These are phyloP conservation scores for Epirrita christyi DNA, from an alignment of 2,888 invertebrate species.

Conservation along the genomic window DNA sequence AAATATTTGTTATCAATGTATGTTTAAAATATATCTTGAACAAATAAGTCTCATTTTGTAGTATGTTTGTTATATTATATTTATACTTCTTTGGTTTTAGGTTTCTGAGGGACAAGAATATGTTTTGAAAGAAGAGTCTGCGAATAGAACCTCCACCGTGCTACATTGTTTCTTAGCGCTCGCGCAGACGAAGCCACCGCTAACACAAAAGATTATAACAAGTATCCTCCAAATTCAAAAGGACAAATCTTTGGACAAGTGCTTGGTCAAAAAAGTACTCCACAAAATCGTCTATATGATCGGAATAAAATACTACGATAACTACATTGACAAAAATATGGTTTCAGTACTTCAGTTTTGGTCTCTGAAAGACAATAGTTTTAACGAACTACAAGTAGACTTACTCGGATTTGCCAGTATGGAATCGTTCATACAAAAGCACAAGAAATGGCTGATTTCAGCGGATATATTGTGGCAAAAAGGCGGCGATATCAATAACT, in stretches of 20 bases:
- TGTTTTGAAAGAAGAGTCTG: slow-evolving; percentile 83
- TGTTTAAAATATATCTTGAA: slow-evolving; percentile 35
- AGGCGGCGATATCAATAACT: slow-evolving; percentile 57
- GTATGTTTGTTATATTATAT: background rate
- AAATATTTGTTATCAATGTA: slow-evolving; percentile 71
- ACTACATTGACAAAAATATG: slow-evolving; percentile 72
- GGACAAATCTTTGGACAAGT: slow-evolving; percentile 74
- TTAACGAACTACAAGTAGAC: slow-evolving; percentile 71
- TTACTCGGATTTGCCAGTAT: slow-evolving; percentile 65
- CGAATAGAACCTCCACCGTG: slow-evolving; percentile 83
- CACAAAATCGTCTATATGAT: slow-evolving; percentile 58
- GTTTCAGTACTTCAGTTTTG: slow-evolving; percentile 78
- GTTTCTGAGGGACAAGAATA: slow-evolving; percentile 64
- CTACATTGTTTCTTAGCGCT: slow-evolving; percentile 83
- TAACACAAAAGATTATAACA: slow-evolving; percentile 81
- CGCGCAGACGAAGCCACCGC: slow-evolving; percentile 76
- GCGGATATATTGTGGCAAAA: slow-evolving; percentile 70
- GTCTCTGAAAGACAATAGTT: slow-evolving; percentile 63
- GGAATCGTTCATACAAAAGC: slow-evolving; percentile 68
- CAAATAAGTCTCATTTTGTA: too few species aligned
- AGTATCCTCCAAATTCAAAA: slow-evolving; percentile 80
- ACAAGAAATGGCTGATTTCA: slow-evolving; percentile 76
- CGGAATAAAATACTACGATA: slow-evolving; percentile 52
- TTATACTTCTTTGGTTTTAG: slow-evolving; percentile 50
- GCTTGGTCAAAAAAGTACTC: slow-evolving; percentile 73